Conservation (phyloP, 2,113 vertebrate genomes). For the Pituophis catenifer region DNA sequence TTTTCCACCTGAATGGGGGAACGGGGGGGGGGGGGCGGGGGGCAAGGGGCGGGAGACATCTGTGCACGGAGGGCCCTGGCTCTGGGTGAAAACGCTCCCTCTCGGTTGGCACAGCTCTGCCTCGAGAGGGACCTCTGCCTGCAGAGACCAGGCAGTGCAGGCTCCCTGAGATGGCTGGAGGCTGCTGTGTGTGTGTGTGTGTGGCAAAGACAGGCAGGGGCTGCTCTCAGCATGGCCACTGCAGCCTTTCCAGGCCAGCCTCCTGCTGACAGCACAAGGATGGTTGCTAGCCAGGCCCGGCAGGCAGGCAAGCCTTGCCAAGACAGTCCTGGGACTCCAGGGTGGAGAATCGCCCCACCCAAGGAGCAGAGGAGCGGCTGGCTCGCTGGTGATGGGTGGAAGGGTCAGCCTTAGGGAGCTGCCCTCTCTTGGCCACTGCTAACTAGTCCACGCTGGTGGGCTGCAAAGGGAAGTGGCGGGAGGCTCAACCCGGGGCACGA, state of each 20-base stretch:
- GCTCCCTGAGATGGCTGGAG: background rate
- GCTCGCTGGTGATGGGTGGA: background rate
- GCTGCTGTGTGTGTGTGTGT: too few relatives aligned
- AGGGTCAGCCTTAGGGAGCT: background rate
- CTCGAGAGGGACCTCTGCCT: background rate
- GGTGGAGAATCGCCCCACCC: background rate
- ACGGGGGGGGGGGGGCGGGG: background rate
- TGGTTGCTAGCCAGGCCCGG: background rate
- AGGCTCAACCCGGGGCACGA: conserved; percentile 37
- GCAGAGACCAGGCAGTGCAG: accelerated
- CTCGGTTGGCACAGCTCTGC: background rate
- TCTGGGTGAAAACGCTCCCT: too few relatives aligned
- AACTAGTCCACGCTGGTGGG: background rate
- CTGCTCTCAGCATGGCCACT: too few relatives aligned
- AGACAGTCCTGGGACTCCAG: background rate
- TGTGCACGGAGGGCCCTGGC: background rate
- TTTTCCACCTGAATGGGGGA: accelerated
- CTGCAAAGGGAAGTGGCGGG: conserved; percentile 22
- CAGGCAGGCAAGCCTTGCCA: too few relatives aligned
- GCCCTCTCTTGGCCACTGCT: background rate
- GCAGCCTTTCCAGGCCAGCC: background rate
- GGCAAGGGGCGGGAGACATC: accelerated
- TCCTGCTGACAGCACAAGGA: background rate
- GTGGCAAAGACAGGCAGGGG: too few relatives aligned
- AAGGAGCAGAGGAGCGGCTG: background rate